Evolutionary conservation across 2,888 invertebrate genomes (phyloP), one percentile per base, ranked within the genome.

Genomic region (Pseudolycoriella hygida): DNA sequence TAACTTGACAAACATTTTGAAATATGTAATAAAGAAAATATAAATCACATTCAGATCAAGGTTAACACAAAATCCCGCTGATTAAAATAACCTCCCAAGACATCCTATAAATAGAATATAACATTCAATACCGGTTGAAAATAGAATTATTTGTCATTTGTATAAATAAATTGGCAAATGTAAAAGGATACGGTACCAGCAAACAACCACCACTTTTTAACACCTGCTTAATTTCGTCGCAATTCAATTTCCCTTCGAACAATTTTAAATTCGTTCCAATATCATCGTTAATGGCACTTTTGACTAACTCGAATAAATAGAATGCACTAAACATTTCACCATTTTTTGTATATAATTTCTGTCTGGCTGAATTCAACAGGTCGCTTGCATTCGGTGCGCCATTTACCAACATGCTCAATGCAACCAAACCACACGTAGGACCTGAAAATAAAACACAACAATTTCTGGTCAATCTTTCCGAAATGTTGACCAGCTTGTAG

Each of bases 241-340:
- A 59, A 52, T 67, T 56, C 47, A 72, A 53, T 49, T 51, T 49
- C 31, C 69, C 72, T 48, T 60, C 52, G 53, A 64, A 60, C 38
- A 69, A 46, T 50, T 56, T 51, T 45, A 59, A 34, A 14, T 34
- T 59, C 14, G 38, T 45, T 40, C 42, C 37, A 32, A 40, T 6
- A 4, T 57, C 51, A 46, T 60, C 57, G 47, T 53, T 48, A 8
- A 40, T 14, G 12, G 43, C 19, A 15, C 5, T 6, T 32, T 18
- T 19, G 2, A 58, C 50, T 15, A 65, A 60, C 50, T 71, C 65
- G 6, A 67, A 69, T 75, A 89, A 77, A 57, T 79, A 70, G 49
- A 72, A 70, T 20, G 78, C 82, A 62, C 83, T 81, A 56, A 88
- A 85, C 71, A 93, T 85, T 72, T 94, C 94, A 8, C 94, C 93